Evolutionary conservation across 2,888 invertebrate species (phyloP).

Genomic region (Galerucella pusilla): DNA sequence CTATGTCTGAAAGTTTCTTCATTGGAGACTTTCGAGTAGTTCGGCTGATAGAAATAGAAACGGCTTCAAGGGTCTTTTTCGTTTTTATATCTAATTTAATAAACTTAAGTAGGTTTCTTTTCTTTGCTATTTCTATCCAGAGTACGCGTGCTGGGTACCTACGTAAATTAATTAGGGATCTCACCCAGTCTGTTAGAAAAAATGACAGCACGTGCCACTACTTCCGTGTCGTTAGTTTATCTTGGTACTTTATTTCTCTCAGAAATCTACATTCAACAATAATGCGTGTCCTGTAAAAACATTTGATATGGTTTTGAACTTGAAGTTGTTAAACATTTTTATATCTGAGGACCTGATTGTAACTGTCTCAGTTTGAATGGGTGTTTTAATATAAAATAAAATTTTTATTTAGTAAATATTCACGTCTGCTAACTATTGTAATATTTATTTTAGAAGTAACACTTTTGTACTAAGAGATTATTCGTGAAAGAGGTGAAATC

Average conservation of each 20-base stretch:
- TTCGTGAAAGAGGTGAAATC: neutral
- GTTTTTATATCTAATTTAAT: too few relatives aligned
- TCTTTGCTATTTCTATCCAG: too few relatives aligned
- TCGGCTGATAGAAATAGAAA: too few relatives aligned
- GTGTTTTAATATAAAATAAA: neutral
- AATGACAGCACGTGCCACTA: neutral
- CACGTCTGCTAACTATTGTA: neutral
- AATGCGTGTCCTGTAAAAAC: conserved; percentile 21
- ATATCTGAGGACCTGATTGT: conserved; percentile 16
- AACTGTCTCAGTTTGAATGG: conserved; percentile 8
- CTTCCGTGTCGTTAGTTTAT: neutral
- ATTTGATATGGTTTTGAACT: conserved; percentile 24
- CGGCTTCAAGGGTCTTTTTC: too few relatives aligned
- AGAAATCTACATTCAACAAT: conserved; percentile 30
- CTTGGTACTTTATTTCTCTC: neutral
- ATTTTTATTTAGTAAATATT: neutral
- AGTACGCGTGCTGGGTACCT: too few relatives aligned
- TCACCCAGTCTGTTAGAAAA: neutral
- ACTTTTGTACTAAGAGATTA: neutral
- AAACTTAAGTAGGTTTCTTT: too few relatives aligned
- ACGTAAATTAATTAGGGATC: too few relatives aligned
- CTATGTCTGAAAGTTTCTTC: too few relatives aligned
- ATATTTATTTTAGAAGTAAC: neutral
- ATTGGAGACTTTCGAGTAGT: too few relatives aligned
- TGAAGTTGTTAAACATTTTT: conserved; percentile 19